Evolutionary conservation across 2,797 vertebrate species (phyloP).

Genomic region (Taeniopygia guttata): DNA sequence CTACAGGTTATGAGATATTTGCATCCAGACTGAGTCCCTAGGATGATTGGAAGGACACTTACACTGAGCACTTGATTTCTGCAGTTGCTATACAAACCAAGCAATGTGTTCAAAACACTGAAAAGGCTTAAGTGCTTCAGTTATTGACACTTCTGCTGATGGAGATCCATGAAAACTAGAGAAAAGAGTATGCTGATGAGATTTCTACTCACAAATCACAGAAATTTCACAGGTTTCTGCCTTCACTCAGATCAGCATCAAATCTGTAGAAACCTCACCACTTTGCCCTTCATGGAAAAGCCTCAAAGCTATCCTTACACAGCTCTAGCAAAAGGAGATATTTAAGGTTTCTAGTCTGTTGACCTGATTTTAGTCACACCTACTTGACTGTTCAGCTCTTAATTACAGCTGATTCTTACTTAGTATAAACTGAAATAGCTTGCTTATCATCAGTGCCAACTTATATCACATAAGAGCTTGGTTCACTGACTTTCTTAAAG

Average conservation of each 20-base stretch:
- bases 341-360: background rate
- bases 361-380: background rate
- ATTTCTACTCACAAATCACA: slow-evolving; percentile 3
- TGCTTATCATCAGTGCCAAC: background rate
- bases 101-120: slow-evolving; percentile 27
- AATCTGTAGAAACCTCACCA: background rate
- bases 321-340: background rate
- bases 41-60: slow-evolving; percentile 4
- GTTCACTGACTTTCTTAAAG: background rate
- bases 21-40: background rate
- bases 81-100: background rate
- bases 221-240: background rate
- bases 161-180: background rate
- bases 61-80: slow-evolving; percentile 1
- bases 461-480: background rate
- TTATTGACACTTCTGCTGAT: slow-evolving; percentile 9
- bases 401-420: background rate
- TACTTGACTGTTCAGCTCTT: background rate
- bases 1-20: background rate
- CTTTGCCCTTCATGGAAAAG: background rate
- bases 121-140: slow-evolving; percentile 16
- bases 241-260: background rate
- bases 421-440: background rate
- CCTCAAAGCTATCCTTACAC: background rate
- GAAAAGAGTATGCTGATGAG: background rate